Conservation (phyloP, 2,113 vertebrate species). For the Atrichornis clamosus region DNA sequence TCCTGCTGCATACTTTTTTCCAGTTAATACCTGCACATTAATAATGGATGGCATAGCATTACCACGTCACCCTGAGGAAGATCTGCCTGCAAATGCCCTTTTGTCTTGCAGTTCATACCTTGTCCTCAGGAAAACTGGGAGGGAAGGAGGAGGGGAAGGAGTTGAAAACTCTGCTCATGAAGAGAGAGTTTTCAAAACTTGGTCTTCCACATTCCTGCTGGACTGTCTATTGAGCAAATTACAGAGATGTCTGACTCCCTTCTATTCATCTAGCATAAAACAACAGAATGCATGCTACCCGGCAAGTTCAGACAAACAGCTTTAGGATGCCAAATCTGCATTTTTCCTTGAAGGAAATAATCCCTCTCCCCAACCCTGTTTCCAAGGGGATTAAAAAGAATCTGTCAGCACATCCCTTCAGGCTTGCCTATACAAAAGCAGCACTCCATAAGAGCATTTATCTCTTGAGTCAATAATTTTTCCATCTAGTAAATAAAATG, state of each 20-base stretch:
- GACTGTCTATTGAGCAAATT: not conserved
- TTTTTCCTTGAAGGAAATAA: constrained; percentile 49
- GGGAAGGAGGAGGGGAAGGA: not conserved
- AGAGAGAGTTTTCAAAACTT: not conserved
- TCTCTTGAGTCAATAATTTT: constrained; percentile 2
- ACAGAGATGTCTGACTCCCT: not conserved
- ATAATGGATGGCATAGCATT: not conserved
- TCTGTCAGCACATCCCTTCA: constrained; percentile 28
- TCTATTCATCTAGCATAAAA: not conserved
- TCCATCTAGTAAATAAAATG: constrained; percentile 21
- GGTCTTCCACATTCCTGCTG: constrained; percentile 29
- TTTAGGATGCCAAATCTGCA: constrained; percentile 26
- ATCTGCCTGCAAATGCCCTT: not conserved
- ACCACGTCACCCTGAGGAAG: not conserved
- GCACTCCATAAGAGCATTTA: not conserved
- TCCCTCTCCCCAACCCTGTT: not conserved
- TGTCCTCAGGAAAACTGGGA: not conserved
- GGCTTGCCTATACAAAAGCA: constrained; percentile 46
- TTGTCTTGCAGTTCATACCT: not conserved
- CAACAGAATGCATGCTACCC: not conserved
- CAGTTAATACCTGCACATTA: not conserved
- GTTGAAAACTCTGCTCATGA: not conserved
- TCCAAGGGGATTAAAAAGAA: constrained; percentile 50
- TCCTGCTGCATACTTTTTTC: not conserved
- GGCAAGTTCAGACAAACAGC: constrained; percentile 50